Evolutionary conservation across 2,113 vertebrate genomes (phyloP).

Genomic region (Ptilonorhynchus violaceus): DNA sequence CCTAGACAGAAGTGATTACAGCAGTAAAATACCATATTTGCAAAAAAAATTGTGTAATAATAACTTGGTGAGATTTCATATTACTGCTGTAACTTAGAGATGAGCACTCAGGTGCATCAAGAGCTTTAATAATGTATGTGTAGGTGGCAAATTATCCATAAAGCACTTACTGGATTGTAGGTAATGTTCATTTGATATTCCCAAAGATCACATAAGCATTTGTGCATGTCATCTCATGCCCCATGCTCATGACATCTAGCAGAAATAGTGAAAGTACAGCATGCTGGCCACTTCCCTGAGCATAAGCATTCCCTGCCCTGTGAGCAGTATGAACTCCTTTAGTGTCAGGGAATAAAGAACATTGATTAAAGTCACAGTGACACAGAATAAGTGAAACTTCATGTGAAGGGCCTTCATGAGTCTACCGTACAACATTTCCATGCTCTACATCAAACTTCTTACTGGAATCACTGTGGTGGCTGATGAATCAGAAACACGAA

Average conservation of each 20-base stretch:
- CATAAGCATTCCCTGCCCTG: background rate
- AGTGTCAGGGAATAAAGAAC: background rate
- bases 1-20: background rate
- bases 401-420: background rate
- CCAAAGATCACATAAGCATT: background rate
- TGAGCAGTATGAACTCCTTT: background rate
- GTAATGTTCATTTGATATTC: constrained; percentile 6
- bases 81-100: constrained; percentile 14
- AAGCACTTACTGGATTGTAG: background rate
- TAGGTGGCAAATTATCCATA: constrained; percentile 31
- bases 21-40: constrained; percentile 5
- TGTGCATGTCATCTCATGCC: background rate
- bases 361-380: background rate
- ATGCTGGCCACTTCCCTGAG: background rate
- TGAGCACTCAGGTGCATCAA: background rate
- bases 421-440: background rate
- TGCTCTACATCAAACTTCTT: background rate
- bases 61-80: background rate
- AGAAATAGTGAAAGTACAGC: background rate
- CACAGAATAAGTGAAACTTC: background rate
- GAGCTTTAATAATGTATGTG: constrained; percentile 11
- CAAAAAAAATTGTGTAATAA: constrained; percentile 1
- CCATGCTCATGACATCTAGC: background rate
- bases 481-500: background rate
- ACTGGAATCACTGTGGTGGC: background rate